Base-by-base conservation (phyloP, 1,140 invertebrate species). In the Trichonephila inaurata region DNA sequence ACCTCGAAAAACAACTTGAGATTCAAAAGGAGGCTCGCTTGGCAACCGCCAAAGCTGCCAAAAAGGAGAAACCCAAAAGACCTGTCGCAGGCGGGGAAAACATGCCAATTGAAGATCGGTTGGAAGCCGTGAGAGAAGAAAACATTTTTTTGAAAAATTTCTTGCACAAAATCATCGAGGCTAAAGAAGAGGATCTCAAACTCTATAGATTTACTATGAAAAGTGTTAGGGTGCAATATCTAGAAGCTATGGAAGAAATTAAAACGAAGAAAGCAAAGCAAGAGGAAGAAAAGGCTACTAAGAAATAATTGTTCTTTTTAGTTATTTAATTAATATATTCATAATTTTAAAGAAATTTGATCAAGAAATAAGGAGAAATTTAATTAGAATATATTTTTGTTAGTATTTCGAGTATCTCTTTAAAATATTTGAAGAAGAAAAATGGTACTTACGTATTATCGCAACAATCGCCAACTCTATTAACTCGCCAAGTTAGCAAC, bases 121-220 rank as follows among this genome's bases (percentile, higher is more conserved):
- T 91, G 21, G 33, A 82, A 44, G 58, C 61, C 1, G 90, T 83
- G 58, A 18, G 21, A 24, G 72, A 72, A n/a, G 90, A 91, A 62
- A 91, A 91, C 33, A 69, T n/a, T 10, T 91, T 91, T 33, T n/a
- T 91, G 28, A 91, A 91, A 77, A 44, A 24, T 64, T 91, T 91
- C 60, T 58, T 91, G 28, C 58, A 28, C 10, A 62, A 18, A 44
- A 33, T 51, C 7, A 62, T 91, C 14, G 66, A 91, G 24, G 21
- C 28, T 4, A 91, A 83, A 51, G 90, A 64, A 24, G 40, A 91
- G n/a, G 90, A 91, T 64, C 18, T 91, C 12, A 58, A 66, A n/a
- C 24, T 91, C 0, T 91, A 91, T 21, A 33, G 16, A 64, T 58
- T 60, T 21, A 83, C 90, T 12, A 91, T 91, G 77, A 91, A 44